Evolutionary conservation across 2,113 vertebrate genomes (phyloP).

Genomic region (Colinus virginianus): DNA sequence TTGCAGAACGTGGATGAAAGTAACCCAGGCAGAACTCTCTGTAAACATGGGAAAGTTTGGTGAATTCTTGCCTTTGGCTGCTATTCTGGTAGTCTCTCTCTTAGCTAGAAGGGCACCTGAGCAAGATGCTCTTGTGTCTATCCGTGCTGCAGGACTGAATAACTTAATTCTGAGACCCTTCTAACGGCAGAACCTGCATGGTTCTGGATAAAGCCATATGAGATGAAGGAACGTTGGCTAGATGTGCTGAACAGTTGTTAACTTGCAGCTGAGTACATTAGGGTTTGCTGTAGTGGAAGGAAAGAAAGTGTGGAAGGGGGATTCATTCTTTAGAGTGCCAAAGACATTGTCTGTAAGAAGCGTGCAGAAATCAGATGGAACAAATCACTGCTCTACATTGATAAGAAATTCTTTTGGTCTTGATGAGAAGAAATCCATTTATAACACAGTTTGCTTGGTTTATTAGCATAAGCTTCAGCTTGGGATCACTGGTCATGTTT

Average conservation of each 20-base stretch:
- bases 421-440: neutral
- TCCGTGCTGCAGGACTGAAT: neutral
- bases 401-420: neutral
- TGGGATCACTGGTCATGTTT: neutral
- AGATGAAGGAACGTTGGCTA: accelerated
- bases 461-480: neutral
- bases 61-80: neutral
- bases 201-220: neutral
- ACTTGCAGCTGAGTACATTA: neutral
- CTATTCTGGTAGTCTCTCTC: neutral
- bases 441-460: accelerated
- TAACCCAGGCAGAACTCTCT: neutral
- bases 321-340: neutral
- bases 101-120: neutral
- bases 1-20: neutral
- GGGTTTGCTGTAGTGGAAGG: neutral
- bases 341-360: accelerated
- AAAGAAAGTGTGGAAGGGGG: neutral
- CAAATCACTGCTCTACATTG: neutral
- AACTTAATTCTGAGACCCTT: neutral
- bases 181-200: accelerated
- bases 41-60: neutral
- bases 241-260: neutral
- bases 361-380: neutral
- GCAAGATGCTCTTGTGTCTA: neutral